Evolutionary conservation across 2,113 vertebrate genomes (phyloP).

Genomic region (Peromyscus polionotus): DNA sequence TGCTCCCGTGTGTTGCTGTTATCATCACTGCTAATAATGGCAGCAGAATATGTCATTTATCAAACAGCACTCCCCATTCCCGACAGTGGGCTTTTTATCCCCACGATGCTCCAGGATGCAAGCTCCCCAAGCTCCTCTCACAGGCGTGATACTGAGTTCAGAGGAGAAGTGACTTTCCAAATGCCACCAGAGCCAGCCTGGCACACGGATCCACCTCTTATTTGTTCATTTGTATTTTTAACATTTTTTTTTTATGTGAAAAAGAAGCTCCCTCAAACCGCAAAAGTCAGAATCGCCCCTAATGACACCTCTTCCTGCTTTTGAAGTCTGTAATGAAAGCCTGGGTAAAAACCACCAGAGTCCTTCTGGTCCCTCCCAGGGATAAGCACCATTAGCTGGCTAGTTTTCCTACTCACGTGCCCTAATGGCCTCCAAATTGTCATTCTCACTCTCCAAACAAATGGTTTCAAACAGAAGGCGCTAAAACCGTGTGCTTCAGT

Average conservation of each 20-base stretch:
- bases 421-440: slow-evolving; percentile 29
- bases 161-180: not conserved
- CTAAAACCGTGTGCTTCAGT: not conserved
- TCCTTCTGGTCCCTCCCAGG: not conserved
- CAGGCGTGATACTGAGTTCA: not conserved
- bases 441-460: slow-evolving; percentile 44
- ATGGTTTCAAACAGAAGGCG: slow-evolving; percentile 14
- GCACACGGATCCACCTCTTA: not conserved
- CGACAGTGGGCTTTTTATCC: not conserved
- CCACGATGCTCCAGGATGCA: accelerated
- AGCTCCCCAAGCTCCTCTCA: not conserved
- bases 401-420: not conserved
- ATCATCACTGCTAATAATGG: not conserved
- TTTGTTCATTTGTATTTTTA: slow-evolving; percentile 22
- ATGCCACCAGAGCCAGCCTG: not conserved
- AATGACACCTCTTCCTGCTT: slow-evolving; percentile 17
- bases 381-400: not conserved
- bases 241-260: slow-evolving; percentile 42
- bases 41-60: not conserved
- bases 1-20: not conserved
- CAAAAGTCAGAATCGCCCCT: not conserved
- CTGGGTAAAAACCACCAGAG: not conserved
- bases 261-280: not conserved
- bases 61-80: not conserved
- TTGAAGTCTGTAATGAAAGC: slow-evolving; percentile 33